Evolutionary conservation across 2,113 vertebrate species (phyloP).

Genomic region (Xiphophorus couchianus): DNA sequence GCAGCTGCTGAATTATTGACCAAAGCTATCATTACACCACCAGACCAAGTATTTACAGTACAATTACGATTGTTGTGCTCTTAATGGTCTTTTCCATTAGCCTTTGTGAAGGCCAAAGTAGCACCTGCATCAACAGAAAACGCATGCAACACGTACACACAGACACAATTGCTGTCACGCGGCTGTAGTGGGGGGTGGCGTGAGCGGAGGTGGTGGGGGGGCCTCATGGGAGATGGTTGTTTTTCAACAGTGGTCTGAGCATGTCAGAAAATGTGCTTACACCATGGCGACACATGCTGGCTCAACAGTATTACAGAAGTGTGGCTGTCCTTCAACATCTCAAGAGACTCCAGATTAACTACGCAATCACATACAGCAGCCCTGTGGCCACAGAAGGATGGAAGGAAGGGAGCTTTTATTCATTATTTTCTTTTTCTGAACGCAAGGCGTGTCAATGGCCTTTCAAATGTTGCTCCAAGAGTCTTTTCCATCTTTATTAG

Average conservation of each 20-base stretch:
- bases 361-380: constrained; percentile 38
- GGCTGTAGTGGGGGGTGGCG: constrained; percentile 16
- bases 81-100: constrained; percentile 70
- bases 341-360: constrained; percentile 61
- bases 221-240: constrained; percentile 67
- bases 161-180: constrained; percentile 40
- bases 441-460: constrained; percentile 24
- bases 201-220: background rate
- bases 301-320: constrained; percentile 67
- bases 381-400: constrained; percentile 46
- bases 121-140: constrained; percentile 73
- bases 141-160: constrained; percentile 27
- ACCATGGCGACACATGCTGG: constrained; percentile 66
- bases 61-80: constrained; percentile 62
- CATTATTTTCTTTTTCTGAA: constrained; percentile 27
- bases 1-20: constrained; percentile 76
- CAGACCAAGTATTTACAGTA: constrained; percentile 70
- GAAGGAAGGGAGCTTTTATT: constrained; percentile 26
- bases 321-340: constrained; percentile 69
- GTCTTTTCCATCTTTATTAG: constrained; percentile 37
- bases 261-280: constrained; percentile 75
- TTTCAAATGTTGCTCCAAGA: constrained; percentile 15
- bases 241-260: constrained; percentile 69
- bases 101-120: constrained; percentile 58
- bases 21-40: constrained; percentile 61